A percentile compares a stretch with the other conserved stretches of the same genome.
These are phyloP conservation scores for Triplophysa rosa DNA, from an alignment of 2,113 vertebrate genomes.

Conservation along the genomic window DNA sequence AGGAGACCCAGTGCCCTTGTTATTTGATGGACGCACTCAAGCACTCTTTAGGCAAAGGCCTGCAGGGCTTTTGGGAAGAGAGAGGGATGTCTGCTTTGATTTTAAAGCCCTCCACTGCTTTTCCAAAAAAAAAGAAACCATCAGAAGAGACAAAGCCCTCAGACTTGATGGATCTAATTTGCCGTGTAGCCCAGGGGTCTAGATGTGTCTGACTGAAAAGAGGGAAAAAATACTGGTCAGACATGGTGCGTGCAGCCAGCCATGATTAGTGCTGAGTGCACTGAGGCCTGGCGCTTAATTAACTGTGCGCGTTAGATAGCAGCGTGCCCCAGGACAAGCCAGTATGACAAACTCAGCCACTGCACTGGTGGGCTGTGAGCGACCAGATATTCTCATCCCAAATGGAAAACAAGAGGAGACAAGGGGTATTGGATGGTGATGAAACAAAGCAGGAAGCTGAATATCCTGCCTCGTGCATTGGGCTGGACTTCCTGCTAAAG, in stretches of 20 bases:
- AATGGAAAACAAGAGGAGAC: slow-evolving; percentile 37
- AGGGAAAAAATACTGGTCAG: slow-evolving; percentile 34
- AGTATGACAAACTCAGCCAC: slow-evolving; percentile 24
- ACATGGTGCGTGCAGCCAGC: slow-evolving; percentile 47
- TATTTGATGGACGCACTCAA: slow-evolving; percentile 33
- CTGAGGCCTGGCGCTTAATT: slow-evolving; percentile 48
- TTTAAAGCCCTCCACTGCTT: slow-evolving; percentile 20
- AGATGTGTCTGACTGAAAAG: slow-evolving; percentile 36
- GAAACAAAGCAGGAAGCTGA: slow-evolving; percentile 45
- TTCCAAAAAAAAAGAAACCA: slow-evolving; percentile 1
- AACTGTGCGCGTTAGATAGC: slow-evolving; percentile 41
- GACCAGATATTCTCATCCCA: slow-evolving; percentile 31
- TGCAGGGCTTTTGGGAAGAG: slow-evolving; percentile 15
- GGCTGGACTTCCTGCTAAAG: slow-evolving; percentile 33
- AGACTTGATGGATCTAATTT: slow-evolving; percentile 50
- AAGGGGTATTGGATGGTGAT: slow-evolving; percentile 18
- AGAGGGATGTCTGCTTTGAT: not conserved
- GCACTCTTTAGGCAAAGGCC: slow-evolving; percentile 18
- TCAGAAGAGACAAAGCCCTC: slow-evolving; percentile 26
- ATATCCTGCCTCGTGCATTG: slow-evolving; percentile 36
- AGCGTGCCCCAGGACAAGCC: slow-evolving; percentile 15
- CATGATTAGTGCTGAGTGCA: slow-evolving; percentile 42
- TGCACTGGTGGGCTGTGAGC: slow-evolving; percentile 37
- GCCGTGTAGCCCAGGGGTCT: slow-evolving; percentile 44
- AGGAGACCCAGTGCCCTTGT: slow-evolving; percentile 38